phyloP scores from a whole-genome alignment of 2,113 vertebrate genomes.

The Callithrix jacchus region DNA sequence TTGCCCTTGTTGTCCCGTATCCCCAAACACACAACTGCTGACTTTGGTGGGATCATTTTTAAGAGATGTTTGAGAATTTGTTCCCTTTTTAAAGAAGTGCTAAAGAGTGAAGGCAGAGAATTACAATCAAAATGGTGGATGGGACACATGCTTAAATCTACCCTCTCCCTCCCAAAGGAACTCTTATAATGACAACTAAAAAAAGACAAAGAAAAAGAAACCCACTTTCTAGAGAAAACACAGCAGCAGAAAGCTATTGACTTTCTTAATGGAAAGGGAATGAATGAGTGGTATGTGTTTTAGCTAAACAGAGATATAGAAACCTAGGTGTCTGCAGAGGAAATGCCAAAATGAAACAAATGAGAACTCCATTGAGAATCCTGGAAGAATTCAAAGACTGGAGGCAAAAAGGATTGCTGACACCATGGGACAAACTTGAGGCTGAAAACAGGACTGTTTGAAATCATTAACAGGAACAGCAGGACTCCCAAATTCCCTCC shows the following conservation, averaged over 20 bases:
- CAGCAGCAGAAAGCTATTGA: not conserved
- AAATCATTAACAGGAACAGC: not conserved
- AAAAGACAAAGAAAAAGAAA: not conserved
- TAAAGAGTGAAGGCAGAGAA: not conserved
- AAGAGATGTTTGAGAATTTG: not conserved
- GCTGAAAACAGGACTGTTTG: not conserved
- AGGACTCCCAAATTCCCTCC: not conserved
- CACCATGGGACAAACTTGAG: not conserved
- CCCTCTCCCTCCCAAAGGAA: not conserved
- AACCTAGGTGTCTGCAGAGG: not conserved
- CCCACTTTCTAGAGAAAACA: not conserved
- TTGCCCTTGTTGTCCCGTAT: not conserved
- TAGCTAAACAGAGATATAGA: not conserved
- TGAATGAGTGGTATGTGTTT: not conserved
- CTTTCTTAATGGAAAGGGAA: not conserved
- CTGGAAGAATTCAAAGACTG: not conserved
- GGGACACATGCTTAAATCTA: not conserved
- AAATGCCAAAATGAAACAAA: not conserved
- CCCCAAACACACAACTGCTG: not conserved
- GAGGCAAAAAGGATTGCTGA: not conserved
- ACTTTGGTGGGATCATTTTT: not conserved
- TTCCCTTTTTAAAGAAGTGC: not conserved
- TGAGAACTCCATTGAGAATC: not conserved
- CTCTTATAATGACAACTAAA: not conserved
- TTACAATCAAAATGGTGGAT: not conserved